These are phyloP conservation scores for Orycteropus afer DNA, from an alignment of 2,113 vertebrate species.

Conservation along the genomic window DNA sequence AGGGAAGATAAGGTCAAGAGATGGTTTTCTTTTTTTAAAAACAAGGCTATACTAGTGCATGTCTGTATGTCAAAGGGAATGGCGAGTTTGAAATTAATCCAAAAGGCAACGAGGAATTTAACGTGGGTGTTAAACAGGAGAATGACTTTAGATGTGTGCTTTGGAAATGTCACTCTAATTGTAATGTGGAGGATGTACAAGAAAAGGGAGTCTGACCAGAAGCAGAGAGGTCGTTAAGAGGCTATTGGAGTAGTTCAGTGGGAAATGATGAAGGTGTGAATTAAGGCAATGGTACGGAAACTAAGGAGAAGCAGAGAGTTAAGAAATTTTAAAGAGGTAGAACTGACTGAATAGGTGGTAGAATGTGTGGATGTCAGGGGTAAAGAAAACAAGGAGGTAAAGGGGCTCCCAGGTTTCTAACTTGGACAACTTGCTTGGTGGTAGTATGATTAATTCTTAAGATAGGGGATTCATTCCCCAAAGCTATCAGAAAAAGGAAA, in stretches of 20 bases:
- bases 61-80: not conserved
- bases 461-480: not conserved
- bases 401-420: not conserved
- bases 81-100: slow-evolving; percentile 13
- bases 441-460: not conserved
- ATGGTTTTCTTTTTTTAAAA: not conserved
- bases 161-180: not conserved
- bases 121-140: not conserved
- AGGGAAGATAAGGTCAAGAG: not conserved
- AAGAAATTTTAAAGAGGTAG: not conserved
- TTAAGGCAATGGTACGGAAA: not conserved
- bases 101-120: slow-evolving; percentile 31
- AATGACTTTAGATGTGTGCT: not conserved
- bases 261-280: not conserved
- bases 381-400: not conserved
- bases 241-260: not conserved
- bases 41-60: not conserved
- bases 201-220: not conserved
- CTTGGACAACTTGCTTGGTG: not conserved
- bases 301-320: not conserved
- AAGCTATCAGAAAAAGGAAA: not conserved
- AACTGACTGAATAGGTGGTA: not conserved
- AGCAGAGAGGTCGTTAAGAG: not conserved
- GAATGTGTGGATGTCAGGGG: not conserved
- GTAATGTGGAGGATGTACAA: not conserved